phyloP scores from a whole-genome alignment of 2,113 vertebrate species.

The Larimichthys polyactis region DNA sequence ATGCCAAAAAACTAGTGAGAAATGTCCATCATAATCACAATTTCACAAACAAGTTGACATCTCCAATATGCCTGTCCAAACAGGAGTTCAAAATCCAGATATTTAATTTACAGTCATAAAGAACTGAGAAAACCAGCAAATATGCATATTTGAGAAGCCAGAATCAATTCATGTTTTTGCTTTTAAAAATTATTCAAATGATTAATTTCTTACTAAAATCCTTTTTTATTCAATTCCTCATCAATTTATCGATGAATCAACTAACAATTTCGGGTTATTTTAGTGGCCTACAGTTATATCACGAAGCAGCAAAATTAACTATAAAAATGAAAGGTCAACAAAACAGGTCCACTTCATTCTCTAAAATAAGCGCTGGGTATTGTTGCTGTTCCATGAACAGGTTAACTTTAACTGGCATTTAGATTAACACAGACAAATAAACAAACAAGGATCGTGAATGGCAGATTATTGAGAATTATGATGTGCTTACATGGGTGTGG shows the following conservation, averaged over 20 bases:
- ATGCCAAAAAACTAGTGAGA: not conserved
- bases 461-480: constrained; percentile 71
- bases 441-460: constrained; percentile 49
- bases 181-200: not conserved
- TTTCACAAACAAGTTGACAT: not conserved
- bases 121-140: not conserved
- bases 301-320: not conserved
- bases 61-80: not conserved
- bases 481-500: constrained; percentile 61
- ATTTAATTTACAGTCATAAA: not conserved
- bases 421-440: constrained; percentile 61
- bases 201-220: not conserved
- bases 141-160: too few species aligned
- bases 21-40: not conserved
- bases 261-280: not conserved
- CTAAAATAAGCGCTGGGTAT: not conserved
- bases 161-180: not conserved
- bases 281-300: not conserved
- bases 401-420: constrained; percentile 54
- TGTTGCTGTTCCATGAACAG: constrained; percentile 22
- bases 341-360: not conserved
- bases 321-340: not conserved
- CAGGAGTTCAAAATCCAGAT: not conserved
- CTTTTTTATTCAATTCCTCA: not conserved
- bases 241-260: not conserved